Evolutionary conservation across 2,113 vertebrate genomes (phyloP).

Genomic region (Tenebrosternarchus preto): DNA sequence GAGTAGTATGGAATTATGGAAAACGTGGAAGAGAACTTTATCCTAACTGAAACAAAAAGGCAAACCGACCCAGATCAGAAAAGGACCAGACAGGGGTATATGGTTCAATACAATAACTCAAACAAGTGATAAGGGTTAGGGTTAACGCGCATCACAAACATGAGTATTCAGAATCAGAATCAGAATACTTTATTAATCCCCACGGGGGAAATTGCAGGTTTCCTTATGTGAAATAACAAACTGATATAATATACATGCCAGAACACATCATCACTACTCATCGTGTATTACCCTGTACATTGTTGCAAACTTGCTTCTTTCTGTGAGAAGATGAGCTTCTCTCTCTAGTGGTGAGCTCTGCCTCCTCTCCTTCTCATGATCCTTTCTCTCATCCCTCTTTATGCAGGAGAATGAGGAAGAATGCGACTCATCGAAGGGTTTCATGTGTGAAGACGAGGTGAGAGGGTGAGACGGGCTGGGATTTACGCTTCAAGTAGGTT

Average conservation of each 20-base stretch:
- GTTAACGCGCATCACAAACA: too few relatives aligned
- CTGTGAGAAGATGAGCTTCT: too few relatives aligned
- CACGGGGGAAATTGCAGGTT: too few relatives aligned
- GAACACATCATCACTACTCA: neutral
- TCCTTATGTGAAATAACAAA: neutral
- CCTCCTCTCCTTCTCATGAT: neutral
- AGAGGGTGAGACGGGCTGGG: neutral
- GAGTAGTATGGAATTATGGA: too few relatives aligned
- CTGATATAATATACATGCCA: neutral
- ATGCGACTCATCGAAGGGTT: slow-evolving; percentile 29
- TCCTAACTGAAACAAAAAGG: too few relatives aligned
- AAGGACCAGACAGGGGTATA: too few relatives aligned
- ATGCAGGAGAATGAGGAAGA: slow-evolving; percentile 23
- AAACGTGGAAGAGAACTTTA: too few relatives aligned
- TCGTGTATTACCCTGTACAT: neutral
- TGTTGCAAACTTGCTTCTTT: neutral
- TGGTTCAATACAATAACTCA: too few relatives aligned
- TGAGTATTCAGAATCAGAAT: neutral
- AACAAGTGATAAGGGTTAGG: too few relatives aligned
- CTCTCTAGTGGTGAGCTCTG: neutral
- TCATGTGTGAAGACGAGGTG: slow-evolving; percentile 32
- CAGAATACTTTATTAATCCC: too few relatives aligned
- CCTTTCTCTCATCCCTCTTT: neutral
- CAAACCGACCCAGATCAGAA: too few relatives aligned
- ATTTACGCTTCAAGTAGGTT: too few relatives aligned